Conservation (phyloP, 2,888 invertebrate genomes). For the Panorpa germanica region DNA sequence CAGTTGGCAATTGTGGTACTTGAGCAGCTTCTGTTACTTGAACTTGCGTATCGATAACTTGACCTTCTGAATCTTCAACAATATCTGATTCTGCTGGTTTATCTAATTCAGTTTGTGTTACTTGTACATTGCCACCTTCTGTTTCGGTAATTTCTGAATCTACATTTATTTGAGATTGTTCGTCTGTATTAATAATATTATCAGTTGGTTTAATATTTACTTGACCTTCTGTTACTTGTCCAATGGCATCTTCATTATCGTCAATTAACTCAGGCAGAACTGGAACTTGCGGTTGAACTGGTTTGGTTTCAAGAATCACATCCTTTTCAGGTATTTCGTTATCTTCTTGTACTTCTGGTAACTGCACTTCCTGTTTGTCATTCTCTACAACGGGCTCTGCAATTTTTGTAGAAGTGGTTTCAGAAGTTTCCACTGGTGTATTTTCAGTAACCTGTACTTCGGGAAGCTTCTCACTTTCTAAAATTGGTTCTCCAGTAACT, state of each 20-base stretch:
- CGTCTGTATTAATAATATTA: conserved; percentile 15
- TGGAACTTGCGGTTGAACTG: background rate
- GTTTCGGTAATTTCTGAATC: conserved; percentile 8
- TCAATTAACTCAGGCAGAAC: conserved; percentile 1
- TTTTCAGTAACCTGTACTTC: too few relatives aligned
- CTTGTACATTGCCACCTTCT: conserved; percentile 8
- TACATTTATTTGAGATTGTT: conserved; percentile 20
- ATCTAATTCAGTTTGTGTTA: conserved; percentile 6
- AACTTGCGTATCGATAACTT: conserved; percentile 1
- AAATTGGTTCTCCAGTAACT: conserved; percentile 2
- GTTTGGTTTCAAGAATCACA: conserved; percentile 1
- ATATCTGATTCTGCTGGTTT: background rate
- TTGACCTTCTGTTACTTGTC: conserved; percentile 12
- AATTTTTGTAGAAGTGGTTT: too few relatives aligned
- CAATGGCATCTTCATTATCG: background rate
- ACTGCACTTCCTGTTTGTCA: too few relatives aligned
- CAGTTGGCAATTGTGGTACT: too few relatives aligned
- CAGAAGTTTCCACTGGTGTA: too few relatives aligned
- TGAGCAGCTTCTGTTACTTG: conserved; percentile 1
- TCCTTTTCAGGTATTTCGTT: conserved; percentile 7
- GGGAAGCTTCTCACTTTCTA: too few relatives aligned
- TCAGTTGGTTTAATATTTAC: conserved; percentile 7
- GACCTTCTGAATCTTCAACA: background rate
- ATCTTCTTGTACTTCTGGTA: conserved; percentile 5
- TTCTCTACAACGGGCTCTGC: too few relatives aligned